Percentiles rank a stretch among this genome's conserved stretches.
Evolutionary conservation across 2,888 invertebrate species (phyloP).

Genomic region (Volucella inanis): DNA sequence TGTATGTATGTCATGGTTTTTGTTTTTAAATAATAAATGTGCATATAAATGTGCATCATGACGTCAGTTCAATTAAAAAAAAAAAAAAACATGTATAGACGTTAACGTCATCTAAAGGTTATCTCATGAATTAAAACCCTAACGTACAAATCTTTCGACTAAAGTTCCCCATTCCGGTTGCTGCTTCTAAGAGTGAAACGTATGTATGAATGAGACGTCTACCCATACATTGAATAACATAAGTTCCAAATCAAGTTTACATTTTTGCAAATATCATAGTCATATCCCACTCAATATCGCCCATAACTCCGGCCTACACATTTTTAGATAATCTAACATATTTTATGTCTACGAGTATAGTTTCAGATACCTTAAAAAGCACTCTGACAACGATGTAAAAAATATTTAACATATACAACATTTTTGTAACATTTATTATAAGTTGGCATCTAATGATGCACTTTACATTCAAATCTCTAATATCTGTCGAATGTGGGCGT

Average conservation of each 20-base stretch:
- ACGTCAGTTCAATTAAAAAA: constrained; percentile 3
- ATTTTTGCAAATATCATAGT: constrained; percentile 53
- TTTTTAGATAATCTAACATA: constrained; percentile 24
- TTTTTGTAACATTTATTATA: not conserved
- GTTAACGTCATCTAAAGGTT: constrained; percentile 3
- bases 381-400: constrained; percentile 31
- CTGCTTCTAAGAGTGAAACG: not conserved
- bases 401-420: not conserved
- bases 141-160: constrained; percentile 3
- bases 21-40: too few relatives aligned
- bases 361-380: constrained; percentile 47
- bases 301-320: constrained; percentile 55
- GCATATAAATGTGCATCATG: not conserved
- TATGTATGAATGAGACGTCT: constrained; percentile 1
- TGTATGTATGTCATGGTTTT: too few relatives aligned
- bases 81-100: not conserved
- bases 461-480: constrained; percentile 20
- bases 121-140: not conserved
- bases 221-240: constrained; percentile 26
- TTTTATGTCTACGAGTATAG: constrained; percentile 15
- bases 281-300: constrained; percentile 52
- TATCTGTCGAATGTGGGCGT: constrained; percentile 25
- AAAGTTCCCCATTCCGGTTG: constrained; percentile 10
- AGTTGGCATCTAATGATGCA: constrained; percentile 60
- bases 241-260: constrained; percentile 24